Base-by-base conservation (phyloP, 2,888 invertebrate species). In the Agrotis ipsilon region DNA sequence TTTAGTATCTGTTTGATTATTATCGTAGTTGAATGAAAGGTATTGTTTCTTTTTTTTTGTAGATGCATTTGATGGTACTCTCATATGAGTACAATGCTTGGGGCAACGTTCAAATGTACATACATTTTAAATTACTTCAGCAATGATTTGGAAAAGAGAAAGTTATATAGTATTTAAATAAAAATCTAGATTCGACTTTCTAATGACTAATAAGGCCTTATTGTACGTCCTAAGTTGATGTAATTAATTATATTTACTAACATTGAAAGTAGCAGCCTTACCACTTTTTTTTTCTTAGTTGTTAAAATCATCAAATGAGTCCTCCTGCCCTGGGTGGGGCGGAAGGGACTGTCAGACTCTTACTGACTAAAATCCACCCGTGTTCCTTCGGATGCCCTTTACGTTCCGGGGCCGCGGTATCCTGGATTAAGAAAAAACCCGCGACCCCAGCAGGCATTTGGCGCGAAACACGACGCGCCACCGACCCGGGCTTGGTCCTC, bases 1-100 rank as follows among this genome's bases (percentile, higher is more conserved):
- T 79, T 78, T 51, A 65, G 59, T 67, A 67, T 75, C 43, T 13
- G 5, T 62, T 21, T 58, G 61, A 73, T 63, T 32, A 73, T 63
- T 32, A 67, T 68, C 61, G 32, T 57, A 43, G 3, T 62, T 75
- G 24, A 45, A 54, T 71, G 62, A 52, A 61, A 63, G 9, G 54
- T 49, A 67, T 67, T 63, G 19, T 45, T 60, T 6, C 3, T 46
- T 65, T 68, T 78, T 64, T 62, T 19, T 59, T 58, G 57, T 49
- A 0, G 1, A 62, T 49, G 48, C 57, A 27, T 72, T 77, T 39
- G 39, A 63, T 63, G 49, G n/a, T 24, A 19, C 4, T 55, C 27
- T 51, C 5, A 48, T 52, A 18, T 49, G 7, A 27, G 55, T 63
- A 66, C 39, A 45, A 45, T 32, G 72, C 76, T 3, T 27, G 16